Percentiles rank a stretch among this genome's conserved stretches.
These are phyloP conservation scores for Pempheris klunzingeri DNA, from an alignment of 2,797 vertebrate species.

Conservation along the genomic window DNA sequence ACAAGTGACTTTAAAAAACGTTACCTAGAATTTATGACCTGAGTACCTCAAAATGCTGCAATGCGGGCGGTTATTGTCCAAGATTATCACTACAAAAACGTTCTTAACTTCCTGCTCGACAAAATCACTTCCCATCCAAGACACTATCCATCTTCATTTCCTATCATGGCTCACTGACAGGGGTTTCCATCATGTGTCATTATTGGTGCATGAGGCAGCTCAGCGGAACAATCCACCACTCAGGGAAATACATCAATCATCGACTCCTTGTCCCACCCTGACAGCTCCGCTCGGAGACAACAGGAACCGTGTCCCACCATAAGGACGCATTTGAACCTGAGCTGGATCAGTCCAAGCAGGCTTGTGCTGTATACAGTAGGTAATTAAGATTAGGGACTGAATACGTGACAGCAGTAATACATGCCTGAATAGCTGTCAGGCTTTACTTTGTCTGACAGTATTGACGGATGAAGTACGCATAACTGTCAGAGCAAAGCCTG, in stretches of 20 bases:
- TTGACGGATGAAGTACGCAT: conserved; percentile 53
- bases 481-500: conserved; percentile 58
- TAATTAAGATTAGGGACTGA: conserved; percentile 78
- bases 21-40: conserved; percentile 3
- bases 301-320: conserved; percentile 50
- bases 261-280: conserved; percentile 73
- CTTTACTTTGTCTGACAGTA: conserved; percentile 56
- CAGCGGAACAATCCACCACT: conserved; percentile 84
- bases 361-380: conserved; percentile 39
- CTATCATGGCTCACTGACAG: conserved; percentile 83
- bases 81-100: conserved; percentile 78
- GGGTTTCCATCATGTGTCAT: conserved; percentile 89
- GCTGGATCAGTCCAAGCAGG: conserved; percentile 43
- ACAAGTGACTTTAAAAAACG: not conserved
- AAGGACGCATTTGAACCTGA: conserved; percentile 68
- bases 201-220: conserved; percentile 86
- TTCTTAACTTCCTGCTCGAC: conserved; percentile 82
- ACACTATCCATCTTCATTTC: conserved; percentile 87
- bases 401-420: conserved; percentile 66
- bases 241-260: conserved; percentile 86
- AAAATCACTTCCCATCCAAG: conserved; percentile 85
- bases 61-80: conserved; percentile 70
- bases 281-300: conserved; percentile 74
- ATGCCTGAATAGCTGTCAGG: conserved; percentile 64
- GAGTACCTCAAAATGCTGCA: conserved; percentile 38